Evolutionary conservation across 2,888 invertebrate species (phyloP).

Genomic region (Halocaridina rubra): DNA sequence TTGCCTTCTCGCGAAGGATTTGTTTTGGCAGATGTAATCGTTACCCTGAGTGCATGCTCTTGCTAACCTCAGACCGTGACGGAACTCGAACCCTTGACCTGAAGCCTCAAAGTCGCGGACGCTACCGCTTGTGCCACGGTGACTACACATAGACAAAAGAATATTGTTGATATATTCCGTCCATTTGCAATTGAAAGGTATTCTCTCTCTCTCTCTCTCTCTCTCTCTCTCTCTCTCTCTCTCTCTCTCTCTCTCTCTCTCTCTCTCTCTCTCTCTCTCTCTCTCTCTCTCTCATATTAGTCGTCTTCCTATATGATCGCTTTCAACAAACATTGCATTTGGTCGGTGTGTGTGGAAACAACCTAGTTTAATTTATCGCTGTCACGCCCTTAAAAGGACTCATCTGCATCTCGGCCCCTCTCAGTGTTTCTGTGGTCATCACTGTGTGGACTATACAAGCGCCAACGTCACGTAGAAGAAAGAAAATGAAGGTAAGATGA

Average conservation of each 20-base stretch:
- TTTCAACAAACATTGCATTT: not conserved
- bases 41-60: too few species aligned
- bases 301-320: not conserved
- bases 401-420: not conserved
- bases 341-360: not conserved
- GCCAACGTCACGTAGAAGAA: not conserved
- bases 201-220: not conserved
- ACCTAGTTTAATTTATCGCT: not conserved
- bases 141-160: too few species aligned
- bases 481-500: not conserved
- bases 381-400: not conserved
- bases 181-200: too few species aligned
- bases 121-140: too few species aligned
- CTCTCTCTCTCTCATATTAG: not conserved
- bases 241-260: slow-evolving; percentile 23
- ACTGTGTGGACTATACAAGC: not conserved
- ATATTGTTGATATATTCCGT: too few species aligned
- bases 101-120: too few species aligned
- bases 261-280: slow-evolving; percentile 9
- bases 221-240: not conserved
- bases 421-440: not conserved
- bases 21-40: too few species aligned
- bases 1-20: too few species aligned
- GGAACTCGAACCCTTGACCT: too few species aligned
- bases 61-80: too few species aligned